Percentiles rank a stretch among this genome's conserved stretches.
Conservation (phyloP, 2,888 invertebrate species). For the Deilephila porcellus region DNA sequence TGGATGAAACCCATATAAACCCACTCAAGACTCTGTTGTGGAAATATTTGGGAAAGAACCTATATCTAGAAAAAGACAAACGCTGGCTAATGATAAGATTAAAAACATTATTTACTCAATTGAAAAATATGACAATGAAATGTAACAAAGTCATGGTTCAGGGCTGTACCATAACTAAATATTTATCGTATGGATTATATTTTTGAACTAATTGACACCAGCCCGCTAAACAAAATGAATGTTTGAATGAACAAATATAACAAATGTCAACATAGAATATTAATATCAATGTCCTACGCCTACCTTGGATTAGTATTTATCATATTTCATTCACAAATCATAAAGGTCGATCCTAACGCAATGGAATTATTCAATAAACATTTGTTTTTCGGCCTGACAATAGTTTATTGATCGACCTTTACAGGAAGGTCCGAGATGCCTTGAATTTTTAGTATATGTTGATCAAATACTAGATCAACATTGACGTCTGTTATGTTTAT, state of each 20-base stretch:
- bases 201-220: not conserved
- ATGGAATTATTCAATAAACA: constrained; percentile 15
- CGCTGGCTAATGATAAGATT: too few relatives aligned
- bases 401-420: constrained; percentile 19
- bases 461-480: constrained; percentile 8
- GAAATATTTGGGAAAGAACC: too few relatives aligned
- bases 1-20: too few relatives aligned
- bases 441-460: constrained; percentile 19
- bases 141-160: too few relatives aligned
- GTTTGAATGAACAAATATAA: not conserved
- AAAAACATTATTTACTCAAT: too few relatives aligned
- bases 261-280: not conserved
- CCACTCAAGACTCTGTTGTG: too few relatives aligned
- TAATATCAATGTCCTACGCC: not conserved
- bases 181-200: too few relatives aligned
- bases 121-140: too few relatives aligned
- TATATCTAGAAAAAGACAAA: too few relatives aligned
- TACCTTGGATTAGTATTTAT: constrained; percentile 2
- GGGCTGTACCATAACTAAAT: too few relatives aligned
- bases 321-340: not conserved
- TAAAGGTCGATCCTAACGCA: not conserved
- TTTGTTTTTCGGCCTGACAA: constrained; percentile 17
- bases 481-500: not conserved
- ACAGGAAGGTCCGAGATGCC: constrained; percentile 5
- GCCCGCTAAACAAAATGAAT: not conserved